Conservation (phyloP, 1,140 invertebrate genomes). For the Tetraneura akinire region DNA sequence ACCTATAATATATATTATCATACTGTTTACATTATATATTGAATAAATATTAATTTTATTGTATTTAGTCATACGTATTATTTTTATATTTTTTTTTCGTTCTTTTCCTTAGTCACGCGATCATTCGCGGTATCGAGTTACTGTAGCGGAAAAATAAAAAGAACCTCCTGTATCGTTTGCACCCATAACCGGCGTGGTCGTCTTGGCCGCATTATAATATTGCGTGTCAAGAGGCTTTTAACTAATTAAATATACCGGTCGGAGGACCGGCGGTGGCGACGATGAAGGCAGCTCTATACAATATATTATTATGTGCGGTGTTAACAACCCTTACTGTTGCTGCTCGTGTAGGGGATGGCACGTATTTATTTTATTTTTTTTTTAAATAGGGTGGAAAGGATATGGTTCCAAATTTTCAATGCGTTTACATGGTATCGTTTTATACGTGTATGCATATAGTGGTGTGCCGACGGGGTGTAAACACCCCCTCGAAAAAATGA, state of each 20-base stretch:
- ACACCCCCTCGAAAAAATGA: constrained; percentile 1
- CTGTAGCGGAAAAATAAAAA: constrained; percentile 15
- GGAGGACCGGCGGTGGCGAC: neutral
- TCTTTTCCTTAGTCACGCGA: neutral
- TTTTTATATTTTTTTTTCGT: neutral
- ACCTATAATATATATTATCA: too few species aligned
- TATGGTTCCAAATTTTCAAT: neutral
- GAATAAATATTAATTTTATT: too few species aligned
- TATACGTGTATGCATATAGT: neutral
- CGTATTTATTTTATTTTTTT: neutral
- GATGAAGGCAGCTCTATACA: neutral
- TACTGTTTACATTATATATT: too few species aligned
- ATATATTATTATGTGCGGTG: neutral
- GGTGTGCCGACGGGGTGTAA: constrained; percentile 21
- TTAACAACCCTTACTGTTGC: constrained; percentile 22
- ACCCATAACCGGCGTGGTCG: neutral
- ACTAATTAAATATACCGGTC: constrained; percentile 48
- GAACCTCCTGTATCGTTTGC: neutral
- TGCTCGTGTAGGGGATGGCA: neutral
- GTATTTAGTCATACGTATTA: neutral
- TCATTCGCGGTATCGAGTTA: neutral
- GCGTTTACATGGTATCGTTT: too few species aligned
- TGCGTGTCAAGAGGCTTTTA: constrained; percentile 49
- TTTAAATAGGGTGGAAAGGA: constrained; percentile 45
- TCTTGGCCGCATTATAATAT: neutral